Conservation (phyloP, 2,888 invertebrate genomes). For the Amphiduros pacificus region DNA sequence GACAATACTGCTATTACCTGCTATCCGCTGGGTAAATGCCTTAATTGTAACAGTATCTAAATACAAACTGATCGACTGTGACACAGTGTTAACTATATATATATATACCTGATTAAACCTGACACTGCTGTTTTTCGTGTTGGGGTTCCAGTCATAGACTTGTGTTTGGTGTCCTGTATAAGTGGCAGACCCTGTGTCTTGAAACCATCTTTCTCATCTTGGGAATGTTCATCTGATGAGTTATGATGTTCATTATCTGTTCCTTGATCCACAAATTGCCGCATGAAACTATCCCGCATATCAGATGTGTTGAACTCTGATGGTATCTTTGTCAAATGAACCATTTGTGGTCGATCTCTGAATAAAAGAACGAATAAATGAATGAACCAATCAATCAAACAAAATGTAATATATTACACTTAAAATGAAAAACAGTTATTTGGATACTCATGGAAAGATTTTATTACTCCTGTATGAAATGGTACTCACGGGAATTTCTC, state of each 20-base stretch:
- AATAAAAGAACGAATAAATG: too few species aligned
- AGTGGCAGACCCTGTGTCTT: not conserved
- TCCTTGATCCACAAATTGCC: slow-evolving; percentile 72
- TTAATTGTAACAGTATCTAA: too few species aligned
- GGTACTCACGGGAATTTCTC: slow-evolving; percentile 85
- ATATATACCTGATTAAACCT: slow-evolving; percentile 90
- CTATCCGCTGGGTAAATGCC: too few species aligned
- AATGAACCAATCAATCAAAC: too few species aligned
- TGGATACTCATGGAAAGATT: too few species aligned
- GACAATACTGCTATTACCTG: too few species aligned
- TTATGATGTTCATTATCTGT: slow-evolving; percentile 42
- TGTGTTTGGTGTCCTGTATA: slow-evolving; percentile 2
- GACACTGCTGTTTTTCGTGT: slow-evolving; percentile 77
- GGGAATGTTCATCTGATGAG: not conserved
- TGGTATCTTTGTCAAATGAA: slow-evolving; percentile 83
- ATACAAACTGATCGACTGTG: too few species aligned
- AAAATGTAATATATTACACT: too few species aligned
- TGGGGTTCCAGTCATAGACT: slow-evolving; percentile 30
- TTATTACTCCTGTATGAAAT: too few species aligned
- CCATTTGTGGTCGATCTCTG: slow-evolving; percentile 94
- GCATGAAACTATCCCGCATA: slow-evolving; percentile 97
- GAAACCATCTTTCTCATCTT: not conserved
- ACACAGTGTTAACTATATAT: too few species aligned
- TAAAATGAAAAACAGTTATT: too few species aligned
- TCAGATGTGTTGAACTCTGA: slow-evolving; percentile 68